Evolutionary conservation across 1,140 invertebrate species (phyloP), one percentile per base, ranked within the genome.

Genomic region (Sesamia nonagrioides): DNA sequence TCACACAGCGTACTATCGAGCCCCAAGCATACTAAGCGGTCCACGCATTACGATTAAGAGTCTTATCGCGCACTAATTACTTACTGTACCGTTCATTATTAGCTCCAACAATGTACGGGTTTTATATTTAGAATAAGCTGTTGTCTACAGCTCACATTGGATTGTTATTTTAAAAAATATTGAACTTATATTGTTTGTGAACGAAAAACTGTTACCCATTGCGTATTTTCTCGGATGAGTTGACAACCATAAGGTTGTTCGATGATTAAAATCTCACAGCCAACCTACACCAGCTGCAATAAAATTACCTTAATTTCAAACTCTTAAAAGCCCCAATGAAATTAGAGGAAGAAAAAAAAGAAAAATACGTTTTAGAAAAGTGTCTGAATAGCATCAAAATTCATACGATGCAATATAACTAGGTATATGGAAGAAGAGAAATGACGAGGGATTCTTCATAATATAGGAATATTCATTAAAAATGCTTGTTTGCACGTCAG

Each of bases 31-130:
- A 50, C 48, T 84, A 84, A 86, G 82, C 66, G 83, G 60, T 83
- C 56, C 45, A 45, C 83, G 83, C 83, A 77, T 89, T 89, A 87
- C 80, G 82, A 86, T 88, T 83, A 81, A 78, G 77, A 15, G 63
- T 48, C 54, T 86, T 88, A 89, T 89, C 88, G 63, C 69, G 15
- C 68, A 84, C 82, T 89, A 89, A 89, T 89, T 89, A 84, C 73
- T 88, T 89, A 84, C 72, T 42, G 37, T 52, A 27, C 42, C 52
- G 35, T 58, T 77, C 66, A 50, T 73, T 17, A 71, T 73, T 72
- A 77, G 15, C 15, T 48, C 27, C 18, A 21, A 48, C 35, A 52
- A 73, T 48, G 37, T 60, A 66, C 9, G 40, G 45, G 66, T 37
- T 73, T 37, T 42, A 78, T 63, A 54, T 58, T 75, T 73, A 58